Conservation (phyloP, 2,113 vertebrate species). For the Butorides virescens region DNA sequence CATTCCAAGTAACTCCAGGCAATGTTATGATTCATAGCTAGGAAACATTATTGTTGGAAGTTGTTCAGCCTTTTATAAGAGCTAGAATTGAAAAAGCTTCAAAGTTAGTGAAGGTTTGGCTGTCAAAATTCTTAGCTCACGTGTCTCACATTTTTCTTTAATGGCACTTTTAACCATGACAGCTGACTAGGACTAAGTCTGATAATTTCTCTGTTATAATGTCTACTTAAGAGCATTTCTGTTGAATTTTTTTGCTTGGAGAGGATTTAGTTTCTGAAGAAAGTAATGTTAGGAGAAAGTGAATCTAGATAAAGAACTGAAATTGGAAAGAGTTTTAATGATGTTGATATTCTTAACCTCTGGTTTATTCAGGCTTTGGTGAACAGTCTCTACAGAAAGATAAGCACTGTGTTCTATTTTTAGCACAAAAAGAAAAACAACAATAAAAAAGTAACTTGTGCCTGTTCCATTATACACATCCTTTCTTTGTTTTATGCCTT, state of each 20-base stretch:
- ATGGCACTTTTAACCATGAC: neutral
- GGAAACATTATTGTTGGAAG: neutral
- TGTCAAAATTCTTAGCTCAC: neutral
- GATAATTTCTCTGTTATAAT: neutral
- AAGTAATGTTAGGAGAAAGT: neutral
- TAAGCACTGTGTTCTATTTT: slow-evolving; percentile 30
- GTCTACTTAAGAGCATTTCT: neutral
- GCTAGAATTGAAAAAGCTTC: neutral
- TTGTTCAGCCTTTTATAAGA: neutral
- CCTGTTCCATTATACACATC: neutral
- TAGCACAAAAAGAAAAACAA: slow-evolving; percentile 3
- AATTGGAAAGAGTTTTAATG: neutral
- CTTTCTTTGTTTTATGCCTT: slow-evolving; percentile 23
- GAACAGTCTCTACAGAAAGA: neutral
- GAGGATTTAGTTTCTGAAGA: slow-evolving; percentile 3
- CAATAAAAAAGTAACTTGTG: neutral
- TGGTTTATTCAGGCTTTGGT: slow-evolving; percentile 8
- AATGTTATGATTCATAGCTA: neutral
- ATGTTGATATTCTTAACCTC: slow-evolving; percentile 6
- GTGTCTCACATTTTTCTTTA: neutral
- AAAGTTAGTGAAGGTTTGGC: neutral
- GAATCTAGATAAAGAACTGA: neutral
- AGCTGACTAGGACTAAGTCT: neutral
- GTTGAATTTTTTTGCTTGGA: neutral
- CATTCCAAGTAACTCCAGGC: neutral